Conservation (phyloP, 1,140 invertebrate genomes). For the Musca vetustissima region DNA sequence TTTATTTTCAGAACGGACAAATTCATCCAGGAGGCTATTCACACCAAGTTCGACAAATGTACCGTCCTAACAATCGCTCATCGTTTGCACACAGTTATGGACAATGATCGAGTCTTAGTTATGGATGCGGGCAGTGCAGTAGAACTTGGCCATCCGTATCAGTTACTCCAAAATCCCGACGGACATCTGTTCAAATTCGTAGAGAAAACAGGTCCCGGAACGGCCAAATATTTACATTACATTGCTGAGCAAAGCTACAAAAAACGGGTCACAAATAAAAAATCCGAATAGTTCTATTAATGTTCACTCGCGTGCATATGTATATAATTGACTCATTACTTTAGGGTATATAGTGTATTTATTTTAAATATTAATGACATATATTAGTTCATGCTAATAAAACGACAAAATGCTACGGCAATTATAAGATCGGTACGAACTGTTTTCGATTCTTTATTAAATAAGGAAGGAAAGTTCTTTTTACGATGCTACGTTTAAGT, state of each 20-base stretch:
- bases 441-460: no score
- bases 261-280: constrained; percentile 36
- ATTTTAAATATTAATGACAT: no score
- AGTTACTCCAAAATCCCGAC: constrained; percentile 65
- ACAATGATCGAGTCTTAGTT: constrained; percentile 73
- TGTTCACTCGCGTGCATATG: constrained; percentile 39
- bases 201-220: constrained; percentile 45
- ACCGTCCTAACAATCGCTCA: constrained; percentile 86
- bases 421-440: no score
- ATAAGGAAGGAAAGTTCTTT: no score
- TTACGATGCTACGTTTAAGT: no score
- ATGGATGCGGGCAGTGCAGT: constrained; percentile 68
- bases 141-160: constrained; percentile 71
- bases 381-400: no score
- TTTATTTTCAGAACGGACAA: constrained; percentile 62
- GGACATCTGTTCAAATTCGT: constrained; percentile 55
- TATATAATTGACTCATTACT: background rate
- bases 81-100: constrained; percentile 78
- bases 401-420: no score
- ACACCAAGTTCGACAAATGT: constrained; percentile 70
- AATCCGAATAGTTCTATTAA: constrained; percentile 27
- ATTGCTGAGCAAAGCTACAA: constrained; percentile 48
- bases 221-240: constrained; percentile 39
- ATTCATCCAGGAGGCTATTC: constrained; percentile 74
- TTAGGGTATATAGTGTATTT: no score